Base-by-base conservation (phyloP, 2,888 invertebrate genomes). In the Oxystoma pomonae region DNA sequence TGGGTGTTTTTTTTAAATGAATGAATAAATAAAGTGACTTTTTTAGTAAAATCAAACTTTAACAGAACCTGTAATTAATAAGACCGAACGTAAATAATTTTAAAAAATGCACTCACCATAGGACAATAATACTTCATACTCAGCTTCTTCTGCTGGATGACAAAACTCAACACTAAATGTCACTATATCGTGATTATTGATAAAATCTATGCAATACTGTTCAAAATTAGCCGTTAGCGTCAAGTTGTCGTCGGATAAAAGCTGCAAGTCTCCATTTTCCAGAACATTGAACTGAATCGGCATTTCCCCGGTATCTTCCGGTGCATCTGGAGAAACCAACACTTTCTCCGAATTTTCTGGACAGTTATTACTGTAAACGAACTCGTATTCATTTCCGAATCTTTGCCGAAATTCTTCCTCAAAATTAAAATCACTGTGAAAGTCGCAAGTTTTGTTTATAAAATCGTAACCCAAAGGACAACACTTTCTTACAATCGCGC, bases 171-270 rank as follows among this genome's bases (percentile, higher is more conserved):
- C 68, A 58, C 66, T 67, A 3, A 70, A 35, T 7, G 35, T 62
- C 35, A 62, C 62, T 1, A n/a, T 21, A 5, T 57, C 20, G 16
- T 61, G 62, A 16, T 65, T 64, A 52, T 65, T 59, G 12, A 70
- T 67, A 59, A 65, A 68, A 61, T 72, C 72, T 5, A 72, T 59
- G 62, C 72, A 72, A 64, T 67, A 72, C 20, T 69, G 65, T 18
- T 64, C 35, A 55, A 62, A 67, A 7, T 20, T 21, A 16, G 60
- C 58, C 16, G 55, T 22, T 0, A 65, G 17, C 12, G 63, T 55
- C 1, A 58, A 50, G 12, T 58, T 61, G n/a, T n/a, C 22, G 7
- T 60, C 20, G 2, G 55, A 17, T 2, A 20, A 58, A n/a, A 68
- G 55, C 3, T 57, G 58, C 63, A 70, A 61, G 12, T 63, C 58